Evolutionary conservation across 2,888 invertebrate genomes (phyloP).

Genomic region (Synanthedon tipuliformis): DNA sequence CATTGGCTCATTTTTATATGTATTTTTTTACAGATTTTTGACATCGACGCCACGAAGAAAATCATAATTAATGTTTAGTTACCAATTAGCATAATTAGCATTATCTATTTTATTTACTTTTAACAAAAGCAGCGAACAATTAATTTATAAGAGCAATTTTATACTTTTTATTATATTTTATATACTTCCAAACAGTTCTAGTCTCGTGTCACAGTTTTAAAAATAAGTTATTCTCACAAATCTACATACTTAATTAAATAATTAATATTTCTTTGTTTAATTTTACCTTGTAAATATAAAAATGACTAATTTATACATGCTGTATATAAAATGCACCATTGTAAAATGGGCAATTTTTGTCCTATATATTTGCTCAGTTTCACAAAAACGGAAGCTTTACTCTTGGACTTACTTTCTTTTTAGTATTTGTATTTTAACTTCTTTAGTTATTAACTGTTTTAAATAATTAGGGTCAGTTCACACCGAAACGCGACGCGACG

Average conservation of each 20-base stretch:
- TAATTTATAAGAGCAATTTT: conserved; percentile 3
- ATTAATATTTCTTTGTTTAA: not conserved
- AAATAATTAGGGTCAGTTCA: too few species aligned
- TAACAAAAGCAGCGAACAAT: conserved; percentile 7
- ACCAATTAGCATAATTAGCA: conserved; percentile 21
- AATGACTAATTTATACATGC: conserved; percentile 3
- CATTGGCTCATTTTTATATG: conserved; percentile 2
- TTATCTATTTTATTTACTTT: conserved; percentile 1
- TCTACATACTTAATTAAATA: not conserved
- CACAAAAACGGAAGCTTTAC: too few species aligned
- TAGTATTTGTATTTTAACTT: too few species aligned
- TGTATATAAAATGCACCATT: conserved; percentile 6
- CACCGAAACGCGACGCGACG: too few species aligned
- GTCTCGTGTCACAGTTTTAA: conserved; percentile 69
- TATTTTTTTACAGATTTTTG: conserved; percentile 55
- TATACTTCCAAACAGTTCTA: conserved; percentile 58
- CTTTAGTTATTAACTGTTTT: too few species aligned
- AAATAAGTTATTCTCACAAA: conserved; percentile 35
- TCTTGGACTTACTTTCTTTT: too few species aligned
- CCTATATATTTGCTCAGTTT: too few species aligned
- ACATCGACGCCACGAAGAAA: conserved; percentile 24
- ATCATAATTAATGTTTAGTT: conserved; percentile 26
- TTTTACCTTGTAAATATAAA: conserved; percentile 4
- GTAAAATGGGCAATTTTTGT: not conserved
- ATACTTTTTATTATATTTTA: not conserved